Evolutionary conservation across 2,888 invertebrate genomes (phyloP), one percentile per base, ranked within the genome.

Genomic region (Cepaea hortensis): DNA sequence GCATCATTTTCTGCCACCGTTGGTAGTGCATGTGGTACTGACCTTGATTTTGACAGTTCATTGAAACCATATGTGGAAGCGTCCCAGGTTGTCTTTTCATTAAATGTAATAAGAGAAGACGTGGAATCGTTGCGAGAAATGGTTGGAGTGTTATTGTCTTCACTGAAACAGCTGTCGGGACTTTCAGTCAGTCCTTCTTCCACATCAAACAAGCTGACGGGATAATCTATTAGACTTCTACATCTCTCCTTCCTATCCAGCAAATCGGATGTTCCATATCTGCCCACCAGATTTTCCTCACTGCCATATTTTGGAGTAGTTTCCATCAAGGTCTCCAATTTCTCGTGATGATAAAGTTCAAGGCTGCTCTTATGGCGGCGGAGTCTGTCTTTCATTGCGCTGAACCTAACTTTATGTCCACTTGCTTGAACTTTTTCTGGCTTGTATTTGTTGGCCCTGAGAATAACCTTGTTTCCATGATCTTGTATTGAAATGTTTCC

Each of bases 331-430:
- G 88, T 88, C 87, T 91, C 91, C 72, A 91, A 89, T 23, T 90
- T 84, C 73, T 90, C 90, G 0, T 91, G 88, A 23, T 88, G 88
- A 80, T 90, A 90, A 81, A 92, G 88, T 80, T 93, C 93, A 77
- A 92, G 86, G 81, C 91, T 92, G 85, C 92, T 92, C 81, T 91
- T 88, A 84, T 92, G 91, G 35, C 91, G 90, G 50, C 91, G 88
- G 23, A 92, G 87, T 81, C 90, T 90, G 84, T 92, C 92, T 46
- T 90, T 91, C 88, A 92, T 89, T 73, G 90, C 89, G 15, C 89
- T 89, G 84, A 92, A 90, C 73, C 90, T 89, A 9, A 91, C 89
- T 81, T 88, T 90, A 23, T 87, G 84, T 18, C 88, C 87, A 55
- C 85, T 77, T 15, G 88, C 88, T 4, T 85, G 48, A 20, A 20